These are phyloP conservation scores for Amblyjoppa fuscipennis DNA, from an alignment of 2,888 invertebrate genomes.

Conservation along the genomic window DNA sequence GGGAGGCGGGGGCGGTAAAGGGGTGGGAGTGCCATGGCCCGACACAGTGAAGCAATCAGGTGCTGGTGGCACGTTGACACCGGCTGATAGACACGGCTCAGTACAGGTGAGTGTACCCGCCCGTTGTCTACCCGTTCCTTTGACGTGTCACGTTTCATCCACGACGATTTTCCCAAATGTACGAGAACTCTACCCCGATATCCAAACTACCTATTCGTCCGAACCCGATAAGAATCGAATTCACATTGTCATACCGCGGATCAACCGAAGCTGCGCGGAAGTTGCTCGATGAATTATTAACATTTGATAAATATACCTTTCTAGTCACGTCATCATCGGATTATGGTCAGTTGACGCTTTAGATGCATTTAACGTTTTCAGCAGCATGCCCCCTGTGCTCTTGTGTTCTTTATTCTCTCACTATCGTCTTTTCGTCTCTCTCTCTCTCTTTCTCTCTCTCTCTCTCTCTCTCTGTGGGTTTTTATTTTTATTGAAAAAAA, in stretches of 20 bases:
- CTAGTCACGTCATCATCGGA: slow-evolving; percentile 81
- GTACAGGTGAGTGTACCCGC: slow-evolving; percentile 91
- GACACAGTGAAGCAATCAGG: slow-evolving; percentile 94
- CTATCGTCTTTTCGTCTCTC: slow-evolving; percentile 64
- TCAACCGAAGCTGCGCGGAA: slow-evolving; percentile 57
- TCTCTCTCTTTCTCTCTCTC: background rate
- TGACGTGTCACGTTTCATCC: slow-evolving; percentile 57
- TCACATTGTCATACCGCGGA: slow-evolving; percentile 48
- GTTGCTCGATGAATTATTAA: slow-evolving; percentile 70
- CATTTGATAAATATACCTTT: slow-evolving; percentile 76
- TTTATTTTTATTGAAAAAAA: slow-evolving; percentile 7
- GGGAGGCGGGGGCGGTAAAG: slow-evolving; percentile 88
- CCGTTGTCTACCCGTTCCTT: slow-evolving; percentile 67
- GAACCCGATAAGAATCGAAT: slow-evolving; percentile 7
- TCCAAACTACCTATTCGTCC: slow-evolving; percentile 5
- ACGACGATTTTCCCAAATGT: background rate
- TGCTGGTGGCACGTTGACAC: slow-evolving; percentile 94
- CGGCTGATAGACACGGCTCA: slow-evolving; percentile 98
- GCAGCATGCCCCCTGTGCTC: slow-evolving; percentile 78
- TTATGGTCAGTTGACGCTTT: slow-evolving; percentile 81
- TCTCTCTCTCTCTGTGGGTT: slow-evolving; percentile 43
- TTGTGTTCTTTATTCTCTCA: slow-evolving; percentile 54
- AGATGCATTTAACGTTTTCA: slow-evolving; percentile 71
- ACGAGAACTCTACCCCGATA: background rate
- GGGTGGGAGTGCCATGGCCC: slow-evolving; percentile 93